A percentile compares a stretch with the other conserved stretches of the same genome.
These are phyloP conservation scores for Heteronetta atricapilla DNA, from an alignment of 2,113 vertebrate genomes.

Conservation along the genomic window DNA sequence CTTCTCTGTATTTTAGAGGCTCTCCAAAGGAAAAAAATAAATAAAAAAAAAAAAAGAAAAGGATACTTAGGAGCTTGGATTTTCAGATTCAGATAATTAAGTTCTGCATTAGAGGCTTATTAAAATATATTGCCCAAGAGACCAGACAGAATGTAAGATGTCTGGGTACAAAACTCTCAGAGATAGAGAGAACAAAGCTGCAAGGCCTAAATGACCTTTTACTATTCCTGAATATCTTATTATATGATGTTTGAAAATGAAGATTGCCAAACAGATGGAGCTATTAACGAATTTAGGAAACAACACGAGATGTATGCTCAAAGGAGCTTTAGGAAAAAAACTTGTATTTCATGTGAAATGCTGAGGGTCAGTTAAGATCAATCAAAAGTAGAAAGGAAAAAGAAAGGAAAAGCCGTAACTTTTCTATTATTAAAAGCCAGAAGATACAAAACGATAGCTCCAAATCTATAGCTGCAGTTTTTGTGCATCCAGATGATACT, in stretches of 20 bases:
- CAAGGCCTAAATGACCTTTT: conserved; percentile 55
- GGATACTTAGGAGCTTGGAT: not conserved
- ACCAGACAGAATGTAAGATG: conserved; percentile 1
- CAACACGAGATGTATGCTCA: not conserved
- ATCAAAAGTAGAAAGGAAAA: not conserved
- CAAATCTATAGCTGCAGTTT: not conserved
- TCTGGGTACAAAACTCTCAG: not conserved
- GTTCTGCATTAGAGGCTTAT: conserved; percentile 35
- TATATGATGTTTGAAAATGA: conserved; percentile 44
- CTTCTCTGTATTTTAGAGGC: conserved; percentile 1
- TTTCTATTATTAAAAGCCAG: not conserved
- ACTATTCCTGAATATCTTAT: conserved; percentile 11
- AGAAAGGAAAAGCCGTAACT: not conserved
- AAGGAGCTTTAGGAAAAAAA: not conserved
- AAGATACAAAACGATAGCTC: not conserved
- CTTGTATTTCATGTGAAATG: not conserved
- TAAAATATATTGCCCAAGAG: conserved; percentile 53
- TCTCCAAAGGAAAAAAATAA: not conserved
- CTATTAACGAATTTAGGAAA: conserved; percentile 45
- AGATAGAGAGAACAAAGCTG: conserved; percentile 28
- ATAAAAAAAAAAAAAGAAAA: not conserved
- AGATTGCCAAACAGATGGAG: conserved; percentile 48
- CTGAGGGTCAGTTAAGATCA: conserved; percentile 20
- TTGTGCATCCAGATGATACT: not conserved
- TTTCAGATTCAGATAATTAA: conserved; percentile 54